Base-by-base conservation (phyloP, 2,113 vertebrate genomes). In the Falcunculus frontatus region DNA sequence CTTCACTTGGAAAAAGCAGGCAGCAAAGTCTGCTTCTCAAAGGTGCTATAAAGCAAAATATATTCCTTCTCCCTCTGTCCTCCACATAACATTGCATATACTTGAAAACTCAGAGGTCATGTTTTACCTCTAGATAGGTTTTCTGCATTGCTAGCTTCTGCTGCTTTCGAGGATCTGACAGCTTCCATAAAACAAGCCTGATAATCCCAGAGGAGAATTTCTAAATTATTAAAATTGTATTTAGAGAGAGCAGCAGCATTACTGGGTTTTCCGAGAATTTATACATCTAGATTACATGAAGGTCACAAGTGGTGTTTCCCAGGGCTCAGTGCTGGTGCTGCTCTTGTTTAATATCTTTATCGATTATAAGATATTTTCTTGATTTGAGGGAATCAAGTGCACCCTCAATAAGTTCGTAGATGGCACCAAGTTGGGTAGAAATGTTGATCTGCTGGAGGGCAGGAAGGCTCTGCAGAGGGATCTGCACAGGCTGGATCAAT, bases 371-470 rank as follows among this genome's bases (percentile, higher is more conserved):
- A n/a, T n/a, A n/a, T n/a, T n/a, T n/a, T n/a, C n/a, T n/a, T n/a
- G n/a, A n/a, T n/a, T 35, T 21, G 18, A 65, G 21, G 22, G 7
- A 22, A 77, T 35, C 0, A 0, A 53, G 23, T 19, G 25, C 4
- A 6, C 10, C 7, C n/a, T 83, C 6, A 16, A 5, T 25, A 9
- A 59, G 10, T 70, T 47, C 18, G 4, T 11, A 39, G 15, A 32
- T 7, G 19, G 55, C 16, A 22, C 6, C 27, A 50, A 13, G 12
- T 0, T 47, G 39, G 21, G 25, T 12, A 4, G 15, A 10, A 35
- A 2, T 32, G n/a, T 5, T 27, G 41, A 50, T 56, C 35, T 49
- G 23, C 30, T 22, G 5, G 11, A 81, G 53, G 26, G 9, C 4
- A 21, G 35, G 47, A 18, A 44, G 32, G 41, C 12, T 59, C 46